Percentiles rank a stretch among this genome's conserved stretches.
phyloP scores from a whole-genome alignment of 2,113 vertebrate species.

The Chamaetylas fuelleborni region DNA sequence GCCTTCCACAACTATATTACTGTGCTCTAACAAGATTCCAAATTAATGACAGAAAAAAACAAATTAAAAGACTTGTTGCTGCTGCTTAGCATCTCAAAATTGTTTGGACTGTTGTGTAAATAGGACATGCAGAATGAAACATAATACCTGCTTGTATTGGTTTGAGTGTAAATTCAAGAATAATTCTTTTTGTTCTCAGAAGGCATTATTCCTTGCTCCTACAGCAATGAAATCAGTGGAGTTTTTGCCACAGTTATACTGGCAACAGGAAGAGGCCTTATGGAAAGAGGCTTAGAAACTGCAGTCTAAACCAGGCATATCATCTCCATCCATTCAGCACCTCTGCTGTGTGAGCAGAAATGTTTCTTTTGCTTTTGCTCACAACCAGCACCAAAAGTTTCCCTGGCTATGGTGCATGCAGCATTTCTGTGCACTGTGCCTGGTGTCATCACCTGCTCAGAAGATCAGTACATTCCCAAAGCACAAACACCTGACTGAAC shows the following conservation, averaged over 20 bases:
- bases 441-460: not conserved
- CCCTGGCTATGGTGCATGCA: fast-evolving
- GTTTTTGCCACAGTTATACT: not conserved
- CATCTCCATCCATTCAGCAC: not conserved
- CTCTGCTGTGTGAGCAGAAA: not conserved
- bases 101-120: not conserved
- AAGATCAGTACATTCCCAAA: not conserved
- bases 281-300: not conserved
- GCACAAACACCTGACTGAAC: not conserved
- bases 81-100: not conserved
- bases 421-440: not conserved
- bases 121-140: not conserved
- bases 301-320: not conserved
- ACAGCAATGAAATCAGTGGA: not conserved
- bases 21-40: not conserved
- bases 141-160: not conserved
- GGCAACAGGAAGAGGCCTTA: not conserved
- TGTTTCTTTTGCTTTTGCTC: not conserved
- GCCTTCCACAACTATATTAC: not conserved
- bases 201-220: not conserved
- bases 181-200: not conserved
- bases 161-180: not conserved
- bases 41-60: not conserved
- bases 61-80: not conserved
- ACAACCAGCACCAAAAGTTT: not conserved